Base-by-base conservation (phyloP, 2,888 invertebrate species). In the Yponomeuta evonymella region DNA sequence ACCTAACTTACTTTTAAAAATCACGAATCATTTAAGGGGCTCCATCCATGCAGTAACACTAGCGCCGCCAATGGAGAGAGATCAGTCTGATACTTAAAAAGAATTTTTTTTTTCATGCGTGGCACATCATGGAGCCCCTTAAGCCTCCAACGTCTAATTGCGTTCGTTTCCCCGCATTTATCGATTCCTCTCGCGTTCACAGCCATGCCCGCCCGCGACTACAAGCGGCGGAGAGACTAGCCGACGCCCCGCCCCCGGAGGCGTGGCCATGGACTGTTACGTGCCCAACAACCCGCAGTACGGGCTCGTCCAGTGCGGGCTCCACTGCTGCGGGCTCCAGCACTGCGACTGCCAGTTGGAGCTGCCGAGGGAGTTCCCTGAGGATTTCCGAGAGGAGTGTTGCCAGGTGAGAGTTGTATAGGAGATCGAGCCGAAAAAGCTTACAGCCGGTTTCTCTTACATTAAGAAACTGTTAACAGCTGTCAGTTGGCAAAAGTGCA, bases 221-320 rank as follows among this genome's bases (percentile, higher is more conserved):
- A 83, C 82, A 86, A 87, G 78, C 86, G 85, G 65, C 83, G 86
- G 64, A 63, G 65, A 70, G 23, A 69, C 48, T 43, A 15, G 15
- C 79, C 84, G 85, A 58, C 15, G 72, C 72, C 86, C 85, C 84
- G 86, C 88, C 83, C 77, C 79, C 81, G 87, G 86, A 87, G 86
- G 86, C 83, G 73, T 85, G 76, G 73, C 85, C 76, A 94, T 94
- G 94, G 94, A 94, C 78, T 94, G 93, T 87, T 94, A 94, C 87
- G 90, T 94, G 77, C 94, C 94, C 72, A 94, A 94, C 93, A 94
- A 94, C 87, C 94, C 94, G 78, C 94, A 94, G 93, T 94, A 92
- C 87, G 94, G 94, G 81, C 83, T 94, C 79, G 82, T 90, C 77
- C 90, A 90, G 80, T 90, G 88, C 77, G 76, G 81, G 86, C 80